Base-by-base conservation (phyloP, 2,888 invertebrate species). In the Coelinius sp. region DNA sequence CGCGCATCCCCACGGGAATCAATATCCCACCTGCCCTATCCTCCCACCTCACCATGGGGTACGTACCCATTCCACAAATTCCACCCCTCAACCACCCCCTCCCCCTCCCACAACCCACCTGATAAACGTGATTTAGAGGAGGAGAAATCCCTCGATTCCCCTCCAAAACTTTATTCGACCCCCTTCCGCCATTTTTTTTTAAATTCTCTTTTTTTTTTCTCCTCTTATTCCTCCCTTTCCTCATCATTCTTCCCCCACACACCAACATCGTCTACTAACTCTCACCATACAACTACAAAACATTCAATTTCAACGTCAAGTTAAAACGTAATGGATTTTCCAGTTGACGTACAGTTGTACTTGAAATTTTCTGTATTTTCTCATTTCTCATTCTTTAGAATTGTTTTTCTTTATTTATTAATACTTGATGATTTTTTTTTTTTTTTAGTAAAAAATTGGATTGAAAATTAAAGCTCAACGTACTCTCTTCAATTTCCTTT, bases 291-390 rank as follows among this genome's bases (percentile, higher is more conserved):
- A 88, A 88, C 89, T 89, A 89, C 90, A 89, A 90, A 90, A 89
- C 90, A 89, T 90, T 90, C 90, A 89, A 90, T 90, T 90, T 90
- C 88, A 89, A 89, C 89, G 89, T 89, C 88, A 89, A 90, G 89
- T 90, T 89, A 89, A 89, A 90, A 88, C 89, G 89, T 90, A 90
- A 90, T 90, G 89, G 90, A 90, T 90, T 90, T 90, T 89, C 88
- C 88, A 88, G 87, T 87, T 85, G 85, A 87, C 84, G 87, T 81
- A 83, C 80, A 81, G 79, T 82, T 81, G 27, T 38, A 70, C 63
- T 73, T 59, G 62, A 69, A 79, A 77, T 73, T 63, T 70, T 56
- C 64, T 41, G 71, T 74, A 41, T 70, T 73, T n/a, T 68, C 71
- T 44, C 56, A 31, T 41, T 56, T 71, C 59, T 71, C 46, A n/a